These are phyloP conservation scores for Dusona sp. DNA, from an alignment of 2,888 invertebrate genomes.

Conservation along the genomic window DNA sequence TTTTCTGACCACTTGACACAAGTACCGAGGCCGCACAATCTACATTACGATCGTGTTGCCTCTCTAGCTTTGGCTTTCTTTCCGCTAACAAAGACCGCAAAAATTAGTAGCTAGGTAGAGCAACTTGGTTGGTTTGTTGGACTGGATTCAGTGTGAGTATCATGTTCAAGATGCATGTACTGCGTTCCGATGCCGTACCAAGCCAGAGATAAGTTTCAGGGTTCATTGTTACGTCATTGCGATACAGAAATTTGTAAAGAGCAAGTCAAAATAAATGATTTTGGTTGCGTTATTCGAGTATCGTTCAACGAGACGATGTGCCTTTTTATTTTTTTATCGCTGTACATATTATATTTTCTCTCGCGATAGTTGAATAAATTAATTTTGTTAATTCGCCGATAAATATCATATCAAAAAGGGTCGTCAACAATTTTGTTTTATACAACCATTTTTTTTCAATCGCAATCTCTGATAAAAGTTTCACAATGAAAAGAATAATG, in stretches of 20 bases:
- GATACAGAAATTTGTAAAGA: background rate
- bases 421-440: background rate
- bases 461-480: background rate
- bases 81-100: constrained; percentile 77
- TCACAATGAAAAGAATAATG: background rate
- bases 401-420: background rate
- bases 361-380: background rate
- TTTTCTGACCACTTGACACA: constrained; percentile 71
- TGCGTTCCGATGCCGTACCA: background rate
- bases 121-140: constrained; percentile 32
- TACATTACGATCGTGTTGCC: constrained; percentile 36
- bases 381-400: background rate
- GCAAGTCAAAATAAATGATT: background rate
- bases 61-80: constrained; percentile 60
- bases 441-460: background rate
- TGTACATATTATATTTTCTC: background rate
- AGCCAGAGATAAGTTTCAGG: constrained; percentile 18
- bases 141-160: constrained; percentile 3
- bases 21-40: constrained; percentile 46
- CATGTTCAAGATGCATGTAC: background rate
- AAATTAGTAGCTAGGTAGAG: constrained; percentile 73
- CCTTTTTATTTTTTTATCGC: background rate
- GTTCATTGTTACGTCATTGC: constrained; percentile 51
- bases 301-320: background rate
- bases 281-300: background rate